Evolutionary conservation across 2,888 invertebrate species (phyloP), one percentile per base, ranked within the genome.

Genomic region (Sphaerophoria rueppellii): DNA sequence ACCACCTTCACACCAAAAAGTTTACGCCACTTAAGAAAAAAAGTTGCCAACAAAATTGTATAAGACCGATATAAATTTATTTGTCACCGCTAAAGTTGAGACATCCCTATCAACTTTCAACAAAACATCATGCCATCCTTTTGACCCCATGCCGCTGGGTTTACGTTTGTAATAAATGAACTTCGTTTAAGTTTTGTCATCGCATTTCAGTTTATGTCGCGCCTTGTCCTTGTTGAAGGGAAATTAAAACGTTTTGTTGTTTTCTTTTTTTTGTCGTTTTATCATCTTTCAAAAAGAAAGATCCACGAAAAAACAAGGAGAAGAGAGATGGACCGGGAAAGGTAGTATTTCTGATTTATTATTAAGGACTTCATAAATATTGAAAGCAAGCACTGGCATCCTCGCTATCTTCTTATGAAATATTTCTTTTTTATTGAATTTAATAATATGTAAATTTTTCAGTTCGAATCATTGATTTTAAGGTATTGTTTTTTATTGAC

Each of bases 381-480:
- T 54, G 61, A 9, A 7, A 9, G 32, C 9, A n/a, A n/a, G 34
- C 9, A 50, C 7, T 9, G 16, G 14, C 11, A 7, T 7, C 58
- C 14, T 24, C 52, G 43, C 43, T 4, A 6, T 63, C 16, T 40
- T 50, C 35, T 58, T 69, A 24, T 24, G 57, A 43, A 43, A 43
- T 43, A 43, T 43, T 70, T 54, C 57, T 57, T 50, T 79, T 83
- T 83, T 81, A 81, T 81, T 81, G 70, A 81, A 80, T 85, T 85
- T 81, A 85, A 85, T 85, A 81, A 71, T 73, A 85, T 85, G 85
- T 63, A 77, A 85, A 85, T 85, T 69, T 73, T 81, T 7, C 50
- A 58, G 54, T 73, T 78, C 61, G 57, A 63, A 73, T 57, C 55
- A 81, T 85, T 76, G 58, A 69, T 67, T 72, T 55, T 32, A 43